Evolutionary conservation across 2,113 vertebrate genomes (phyloP).

Genomic region (Chlamydotis undulata): DNA sequence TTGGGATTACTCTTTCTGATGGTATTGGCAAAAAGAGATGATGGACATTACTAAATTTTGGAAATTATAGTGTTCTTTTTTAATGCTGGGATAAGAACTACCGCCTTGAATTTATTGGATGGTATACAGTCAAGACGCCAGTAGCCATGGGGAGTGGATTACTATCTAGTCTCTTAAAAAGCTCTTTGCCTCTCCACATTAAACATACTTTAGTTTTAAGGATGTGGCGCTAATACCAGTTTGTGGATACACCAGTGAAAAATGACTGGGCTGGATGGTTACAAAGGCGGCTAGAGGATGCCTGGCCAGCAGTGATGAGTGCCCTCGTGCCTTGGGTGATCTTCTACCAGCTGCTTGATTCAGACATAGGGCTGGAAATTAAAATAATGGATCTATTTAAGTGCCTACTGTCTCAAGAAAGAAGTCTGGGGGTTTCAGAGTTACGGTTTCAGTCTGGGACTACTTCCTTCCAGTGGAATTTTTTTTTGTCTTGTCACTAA

Average conservation of each 20-base stretch:
- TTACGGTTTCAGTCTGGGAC: conserved; percentile 78
- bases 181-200: conserved; percentile 59
- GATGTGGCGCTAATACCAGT: conserved; percentile 61
- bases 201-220: conserved; percentile 75
- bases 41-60: conserved; percentile 74
- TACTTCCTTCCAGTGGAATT: conserved; percentile 79
- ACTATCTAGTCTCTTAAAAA: conserved; percentile 69
- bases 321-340: conserved; percentile 56
- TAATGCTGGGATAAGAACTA: conserved; percentile 75
- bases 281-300: conserved; percentile 72
- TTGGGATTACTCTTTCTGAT: conserved; percentile 79
- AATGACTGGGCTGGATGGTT: conserved; percentile 78
- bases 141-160: conserved; percentile 80
- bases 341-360: conserved; percentile 76
- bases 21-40: conserved; percentile 74
- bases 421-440: conserved; percentile 84
- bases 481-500: conserved; percentile 78
- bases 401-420: conserved; percentile 77
- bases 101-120: conserved; percentile 74
- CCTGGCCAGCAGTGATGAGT: conserved; percentile 54
- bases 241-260: conserved; percentile 78
- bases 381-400: conserved; percentile 78
- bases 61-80: conserved; percentile 76
- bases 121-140: conserved; percentile 71
- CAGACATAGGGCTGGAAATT: conserved; percentile 76